Evolutionary conservation across 2,888 invertebrate species (phyloP).

Genomic region (Clunio marinus): DNA sequence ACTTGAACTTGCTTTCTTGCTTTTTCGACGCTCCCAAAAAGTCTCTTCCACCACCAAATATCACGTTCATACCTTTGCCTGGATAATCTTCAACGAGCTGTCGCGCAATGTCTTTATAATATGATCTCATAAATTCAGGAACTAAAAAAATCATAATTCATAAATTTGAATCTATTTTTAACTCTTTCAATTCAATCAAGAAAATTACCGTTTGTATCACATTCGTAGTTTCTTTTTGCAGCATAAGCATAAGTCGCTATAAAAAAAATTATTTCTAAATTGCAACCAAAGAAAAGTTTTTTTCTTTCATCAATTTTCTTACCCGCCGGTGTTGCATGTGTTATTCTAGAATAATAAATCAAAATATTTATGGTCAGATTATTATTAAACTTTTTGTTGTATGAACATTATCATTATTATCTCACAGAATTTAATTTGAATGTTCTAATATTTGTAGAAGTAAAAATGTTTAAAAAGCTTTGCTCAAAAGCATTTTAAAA

Average conservation of each 20-base stretch:
- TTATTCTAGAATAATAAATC: constrained; percentile 56
- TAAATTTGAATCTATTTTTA: neutral
- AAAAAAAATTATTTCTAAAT: neutral
- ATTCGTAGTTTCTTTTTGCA: constrained; percentile 48
- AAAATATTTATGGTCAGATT: too few species aligned
- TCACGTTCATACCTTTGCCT: constrained; percentile 59
- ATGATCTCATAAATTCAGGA: constrained; percentile 43
- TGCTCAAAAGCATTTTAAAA: too few species aligned
- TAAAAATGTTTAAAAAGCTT: too few species aligned
- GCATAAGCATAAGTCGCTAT: constrained; percentile 39
- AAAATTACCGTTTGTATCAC: constrained; percentile 45
- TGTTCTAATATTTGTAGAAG: too few species aligned
- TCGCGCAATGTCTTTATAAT: constrained; percentile 58
- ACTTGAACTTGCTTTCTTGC: constrained; percentile 43
- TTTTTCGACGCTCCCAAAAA: constrained; percentile 50
- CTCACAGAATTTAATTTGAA: too few species aligned
- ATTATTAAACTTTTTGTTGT: too few species aligned
- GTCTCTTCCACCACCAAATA: constrained; percentile 60
- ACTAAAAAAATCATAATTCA: constrained; percentile 8
- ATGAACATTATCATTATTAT: too few species aligned
- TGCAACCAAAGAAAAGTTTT: neutral
- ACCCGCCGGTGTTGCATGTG: constrained; percentile 60
- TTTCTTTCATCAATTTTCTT: neutral
- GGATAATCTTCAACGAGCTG: constrained; percentile 61
- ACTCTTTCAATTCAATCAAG: too few species aligned